Evolutionary conservation across 1,140 invertebrate species (phyloP), one percentile per base, ranked within the genome.

Genomic region (Zaprionus africanus): DNA sequence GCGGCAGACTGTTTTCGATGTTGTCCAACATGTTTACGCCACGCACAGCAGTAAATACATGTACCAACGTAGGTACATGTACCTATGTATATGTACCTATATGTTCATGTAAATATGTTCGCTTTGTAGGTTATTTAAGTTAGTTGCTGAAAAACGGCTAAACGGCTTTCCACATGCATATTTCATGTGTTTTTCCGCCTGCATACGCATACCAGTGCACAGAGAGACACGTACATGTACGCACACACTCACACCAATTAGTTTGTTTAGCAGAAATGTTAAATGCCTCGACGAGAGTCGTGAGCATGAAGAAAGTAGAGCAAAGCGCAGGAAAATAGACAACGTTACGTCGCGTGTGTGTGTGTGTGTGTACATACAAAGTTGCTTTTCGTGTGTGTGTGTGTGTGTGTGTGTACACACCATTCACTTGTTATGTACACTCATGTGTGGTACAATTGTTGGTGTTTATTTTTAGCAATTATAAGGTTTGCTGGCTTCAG

Each of bases 391-490:
- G 4, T 26, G 12, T 63, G 41, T 59, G 28, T 38, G 34, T 38
- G 36, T 56, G 28, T 59, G 22, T 46, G 56, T 38, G 36, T 12
- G 41, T 56, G 28, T 31, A 43, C 53, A 53, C 36, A 61, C 34
- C n/a, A 28, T 57, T 41, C 46, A 38, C 34, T 9, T 66, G 7
- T 43, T 13, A 22, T 51, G 43, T 58, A 54, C 34, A 43, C 22
- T 41, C 34, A 56, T 41, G 24, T 66, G n/a, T 66, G 19, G 11
- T 41, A 51, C 62, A 38, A 69, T 71, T 80, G 61, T 69, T 65
- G 53, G 76, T 83, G 54, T 76, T 79, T 76, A 83, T 83, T 79
- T 83, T 82, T 70, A 76, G 71, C 72, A 67, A 74, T 74, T 79
- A 82, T 64, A 70, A 79, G 65, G 76, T 82, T 82, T 53, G 70